Evolutionary conservation across 1,140 invertebrate species (phyloP).

Genomic region (Drosophila suzukii): DNA sequence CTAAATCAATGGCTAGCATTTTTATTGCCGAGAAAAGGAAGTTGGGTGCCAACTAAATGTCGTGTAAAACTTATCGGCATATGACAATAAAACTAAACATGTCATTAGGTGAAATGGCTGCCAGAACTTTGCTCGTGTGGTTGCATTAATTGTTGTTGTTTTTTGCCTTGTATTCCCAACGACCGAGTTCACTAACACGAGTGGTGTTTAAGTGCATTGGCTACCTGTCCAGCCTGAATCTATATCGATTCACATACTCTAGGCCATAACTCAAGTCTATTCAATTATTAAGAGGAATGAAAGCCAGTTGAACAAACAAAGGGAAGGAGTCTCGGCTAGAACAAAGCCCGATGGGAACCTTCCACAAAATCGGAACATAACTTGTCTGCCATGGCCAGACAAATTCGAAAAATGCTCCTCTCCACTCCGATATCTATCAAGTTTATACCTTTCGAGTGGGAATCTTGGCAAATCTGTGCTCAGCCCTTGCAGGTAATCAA

Average conservation of each 20-base stretch:
- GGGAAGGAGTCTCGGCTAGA: constrained; percentile 5
- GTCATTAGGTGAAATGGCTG: constrained; percentile 73
- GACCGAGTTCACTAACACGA: constrained; percentile 10
- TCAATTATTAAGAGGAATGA: constrained; percentile 65
- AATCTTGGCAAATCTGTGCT: constrained; percentile 12
- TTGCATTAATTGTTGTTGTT: constrained; percentile 69
- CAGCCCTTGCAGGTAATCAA: constrained; percentile 13
- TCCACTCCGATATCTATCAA: constrained; percentile 8
- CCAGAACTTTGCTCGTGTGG: constrained; percentile 23
- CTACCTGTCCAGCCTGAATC: neutral
- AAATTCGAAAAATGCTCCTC: constrained; percentile 27
- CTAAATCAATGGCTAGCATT: constrained; percentile 18
- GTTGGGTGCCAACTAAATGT: constrained; percentile 32
- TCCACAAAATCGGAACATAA: constrained; percentile 23
- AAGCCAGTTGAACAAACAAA: constrained; percentile 30
- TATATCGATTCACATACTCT: constrained; percentile 14
- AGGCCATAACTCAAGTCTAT: constrained; percentile 66
- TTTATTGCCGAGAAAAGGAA: constrained; percentile 26
- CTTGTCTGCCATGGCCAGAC: constrained; percentile 38
- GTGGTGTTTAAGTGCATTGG: constrained; percentile 64
- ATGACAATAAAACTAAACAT: constrained; percentile 77
- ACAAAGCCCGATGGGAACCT: constrained; percentile 19
- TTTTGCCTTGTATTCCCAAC: constrained; percentile 18
- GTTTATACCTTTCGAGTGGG: neutral
- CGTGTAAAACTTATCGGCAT: constrained; percentile 73